A percentile compares a stretch with the other conserved stretches of the same genome.
Evolutionary conservation across 53 echinoderm and acorn worm species (phyloP).

Genomic region (Patiria pectinifera): DNA sequence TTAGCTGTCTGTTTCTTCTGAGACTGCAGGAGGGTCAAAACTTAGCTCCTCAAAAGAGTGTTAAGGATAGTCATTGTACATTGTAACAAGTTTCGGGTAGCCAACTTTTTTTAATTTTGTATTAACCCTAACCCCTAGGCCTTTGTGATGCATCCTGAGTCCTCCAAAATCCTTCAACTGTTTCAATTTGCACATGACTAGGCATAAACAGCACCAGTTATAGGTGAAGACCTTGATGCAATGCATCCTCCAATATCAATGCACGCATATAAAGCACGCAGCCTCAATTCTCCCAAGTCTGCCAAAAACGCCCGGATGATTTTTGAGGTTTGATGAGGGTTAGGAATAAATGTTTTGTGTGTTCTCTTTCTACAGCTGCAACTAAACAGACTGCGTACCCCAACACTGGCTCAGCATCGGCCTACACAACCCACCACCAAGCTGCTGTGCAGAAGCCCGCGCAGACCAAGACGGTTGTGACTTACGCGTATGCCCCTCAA

Average conservation of each 20-base stretch:
- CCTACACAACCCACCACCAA: slow-evolving; percentile 63
- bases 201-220: too few relatives aligned
- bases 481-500: slow-evolving; percentile 82
- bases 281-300: too few relatives aligned
- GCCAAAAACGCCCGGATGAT: too few relatives aligned
- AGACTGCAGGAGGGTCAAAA: too few relatives aligned
- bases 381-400: slow-evolving; percentile 53
- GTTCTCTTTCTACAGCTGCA: slow-evolving; percentile 1
- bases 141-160: neutral
- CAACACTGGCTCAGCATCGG: slow-evolving; percentile 47
- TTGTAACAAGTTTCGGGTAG: neutral
- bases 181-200: neutral
- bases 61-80: too few relatives aligned
- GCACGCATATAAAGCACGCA: too few relatives aligned
- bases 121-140: neutral
- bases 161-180: neutral
- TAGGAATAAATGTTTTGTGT: neutral
- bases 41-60: too few relatives aligned
- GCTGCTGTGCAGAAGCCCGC: slow-evolving; percentile 68
- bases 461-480: slow-evolving; percentile 83
- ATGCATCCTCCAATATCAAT: too few relatives aligned
- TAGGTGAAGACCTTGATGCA: too few relatives aligned
- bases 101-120: neutral
- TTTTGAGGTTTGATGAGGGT: neutral
- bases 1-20: too few relatives aligned